A percentile compares a stretch with the other conserved stretches of the same genome.
phyloP scores from a whole-genome alignment of 2,888 invertebrate species.

The Xanthia togata region DNA sequence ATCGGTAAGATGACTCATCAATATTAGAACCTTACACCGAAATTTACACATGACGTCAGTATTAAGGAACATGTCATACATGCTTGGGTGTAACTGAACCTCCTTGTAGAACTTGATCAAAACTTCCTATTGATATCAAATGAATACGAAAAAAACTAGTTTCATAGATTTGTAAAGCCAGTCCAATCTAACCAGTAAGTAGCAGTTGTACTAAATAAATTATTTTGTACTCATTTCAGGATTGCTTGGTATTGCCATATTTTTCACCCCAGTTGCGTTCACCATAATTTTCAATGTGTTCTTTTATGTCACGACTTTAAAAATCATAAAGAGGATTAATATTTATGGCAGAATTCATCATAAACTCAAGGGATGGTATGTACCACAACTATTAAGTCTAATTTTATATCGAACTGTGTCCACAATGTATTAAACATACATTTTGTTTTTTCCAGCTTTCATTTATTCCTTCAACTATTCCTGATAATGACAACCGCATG shows the following conservation, averaged over 20 bases:
- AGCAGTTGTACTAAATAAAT: not conserved
- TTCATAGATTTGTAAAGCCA: not conserved
- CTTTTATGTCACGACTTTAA: slow-evolving; percentile 94
- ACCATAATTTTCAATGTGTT: slow-evolving; percentile 94
- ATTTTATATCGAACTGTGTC: not conserved
- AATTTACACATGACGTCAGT: slow-evolving; percentile 1
- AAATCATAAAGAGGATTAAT: slow-evolving; percentile 94
- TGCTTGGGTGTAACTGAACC: not conserved
- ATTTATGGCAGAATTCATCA: slow-evolving; percentile 96
- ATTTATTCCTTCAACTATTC: slow-evolving; percentile 94
- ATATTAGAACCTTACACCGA: not conserved
- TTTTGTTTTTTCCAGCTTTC: slow-evolving; percentile 90
- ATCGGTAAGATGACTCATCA: slow-evolving; percentile 88
- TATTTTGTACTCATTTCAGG: slow-evolving; percentile 86
- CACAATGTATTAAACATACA: not conserved
- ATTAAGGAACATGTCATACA: not conserved
- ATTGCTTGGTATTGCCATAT: slow-evolving; percentile 95
- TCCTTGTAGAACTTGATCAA: not conserved
- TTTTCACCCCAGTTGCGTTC: slow-evolving; percentile 95
- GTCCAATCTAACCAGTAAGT: slow-evolving; percentile 4
- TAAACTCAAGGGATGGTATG: slow-evolving; percentile 95
- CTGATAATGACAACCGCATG: slow-evolving; percentile 94
- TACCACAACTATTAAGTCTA: not conserved
- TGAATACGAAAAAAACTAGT: not conserved
- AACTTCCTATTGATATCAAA: not conserved